Percentiles rank a stretch among this genome's conserved stretches.
phyloP scores from a whole-genome alignment of 2,888 invertebrate genomes.

The Maniola hyperantus region DNA sequence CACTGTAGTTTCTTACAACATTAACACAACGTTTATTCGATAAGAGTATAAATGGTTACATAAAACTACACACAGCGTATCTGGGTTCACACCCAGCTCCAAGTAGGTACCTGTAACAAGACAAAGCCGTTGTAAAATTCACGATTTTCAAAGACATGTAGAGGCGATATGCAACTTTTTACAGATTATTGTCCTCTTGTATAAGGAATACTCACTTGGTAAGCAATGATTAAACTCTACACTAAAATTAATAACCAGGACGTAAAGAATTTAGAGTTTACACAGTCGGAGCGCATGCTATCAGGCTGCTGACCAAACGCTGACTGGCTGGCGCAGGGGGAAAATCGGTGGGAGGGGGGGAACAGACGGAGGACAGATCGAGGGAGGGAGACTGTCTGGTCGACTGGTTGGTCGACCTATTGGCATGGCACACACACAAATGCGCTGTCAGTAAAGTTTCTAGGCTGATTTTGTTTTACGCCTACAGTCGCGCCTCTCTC shows the following conservation, averaged over 20 bases:
- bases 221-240: conserved; percentile 59
- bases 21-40: conserved; percentile 37
- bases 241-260: conserved; percentile 73
- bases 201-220: conserved; percentile 59
- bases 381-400: conserved; percentile 78
- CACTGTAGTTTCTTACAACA: conserved; percentile 45
- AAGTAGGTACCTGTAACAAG: conserved; percentile 80
- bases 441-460: conserved; percentile 60
- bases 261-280: conserved; percentile 64
- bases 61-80: conserved; percentile 76
- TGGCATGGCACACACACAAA: conserved; percentile 70
- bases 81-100: conserved; percentile 80
- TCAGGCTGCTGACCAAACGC: conserved; percentile 57
- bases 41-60: conserved; percentile 63
- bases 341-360: conserved; percentile 54
- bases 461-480: conserved; percentile 64
- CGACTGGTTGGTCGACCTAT: conserved; percentile 81
- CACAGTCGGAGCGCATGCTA: conserved; percentile 49
- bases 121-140: conserved; percentile 74
- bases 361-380: conserved; percentile 70
- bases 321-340: conserved; percentile 70
- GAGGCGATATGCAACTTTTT: not conserved
- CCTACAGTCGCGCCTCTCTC: conserved; percentile 49
- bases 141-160: conserved; percentile 40
- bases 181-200: not conserved